Percentiles rank a stretch among this genome's conserved stretches.
phyloP scores from a whole-genome alignment of 2,113 vertebrate genomes.

The Hippoglossus stenolepis region DNA sequence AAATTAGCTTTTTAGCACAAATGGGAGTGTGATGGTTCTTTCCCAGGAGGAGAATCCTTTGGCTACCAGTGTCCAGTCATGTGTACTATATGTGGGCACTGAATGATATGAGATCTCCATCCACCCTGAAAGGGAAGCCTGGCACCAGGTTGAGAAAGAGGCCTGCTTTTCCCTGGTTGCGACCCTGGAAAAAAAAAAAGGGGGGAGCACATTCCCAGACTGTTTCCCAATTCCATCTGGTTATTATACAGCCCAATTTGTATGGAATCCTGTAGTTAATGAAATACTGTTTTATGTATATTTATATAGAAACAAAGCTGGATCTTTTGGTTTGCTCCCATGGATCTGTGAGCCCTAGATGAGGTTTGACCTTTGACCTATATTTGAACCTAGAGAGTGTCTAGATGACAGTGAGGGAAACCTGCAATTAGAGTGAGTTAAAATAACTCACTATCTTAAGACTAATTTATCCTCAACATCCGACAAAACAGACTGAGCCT shows the following conservation, averaged over 20 bases:
- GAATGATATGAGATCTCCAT: slow-evolving; percentile 34
- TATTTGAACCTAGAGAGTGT: slow-evolving; percentile 17
- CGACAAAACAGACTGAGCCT: no score
- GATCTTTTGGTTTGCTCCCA: slow-evolving; percentile 23
- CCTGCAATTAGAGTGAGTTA: neutral
- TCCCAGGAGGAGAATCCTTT: neutral
- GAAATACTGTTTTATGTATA: slow-evolving; percentile 61
- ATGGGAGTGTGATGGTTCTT: neutral
- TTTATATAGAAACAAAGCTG: slow-evolving; percentile 43
- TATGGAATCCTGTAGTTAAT: slow-evolving; percentile 76
- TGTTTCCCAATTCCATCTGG: slow-evolving; percentile 74
- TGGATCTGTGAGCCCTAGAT: neutral
- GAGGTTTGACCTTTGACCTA: slow-evolving; percentile 23
- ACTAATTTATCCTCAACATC: no score
- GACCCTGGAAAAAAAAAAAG: slow-evolving; percentile 53
- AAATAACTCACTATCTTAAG: slow-evolving; percentile 4
- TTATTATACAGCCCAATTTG: slow-evolving; percentile 74
- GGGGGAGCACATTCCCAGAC: slow-evolving; percentile 75
- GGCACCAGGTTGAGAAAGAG: slow-evolving; percentile 66
- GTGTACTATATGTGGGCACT: slow-evolving; percentile 3
- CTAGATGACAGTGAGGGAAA: neutral
- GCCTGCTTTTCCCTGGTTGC: slow-evolving; percentile 51
- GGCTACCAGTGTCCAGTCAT: slow-evolving; percentile 12
- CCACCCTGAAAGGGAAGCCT: slow-evolving; percentile 40
- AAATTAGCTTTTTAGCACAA: slow-evolving; percentile 9